Percentiles rank a stretch among this genome's conserved stretches.
These are phyloP conservation scores for Nerophis lumbriciformis DNA, from an alignment of 2,113 vertebrate species.

Conservation along the genomic window DNA sequence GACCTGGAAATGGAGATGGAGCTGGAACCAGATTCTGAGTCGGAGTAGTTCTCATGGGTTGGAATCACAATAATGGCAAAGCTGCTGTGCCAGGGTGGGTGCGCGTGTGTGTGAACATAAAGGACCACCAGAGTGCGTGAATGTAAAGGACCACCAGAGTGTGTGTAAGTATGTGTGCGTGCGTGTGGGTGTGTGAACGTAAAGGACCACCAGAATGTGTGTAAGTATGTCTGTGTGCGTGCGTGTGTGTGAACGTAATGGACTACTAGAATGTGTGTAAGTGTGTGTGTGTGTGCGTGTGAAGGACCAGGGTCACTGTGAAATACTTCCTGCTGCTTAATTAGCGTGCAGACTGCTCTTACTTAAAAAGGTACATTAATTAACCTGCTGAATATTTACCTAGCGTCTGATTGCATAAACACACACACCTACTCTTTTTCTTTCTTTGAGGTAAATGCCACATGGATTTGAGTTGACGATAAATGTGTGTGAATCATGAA, in stretches of 20 bases:
- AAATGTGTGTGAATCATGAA: too few species aligned
- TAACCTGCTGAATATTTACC: slow-evolving; percentile 50
- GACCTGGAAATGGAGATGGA: slow-evolving; percentile 59
- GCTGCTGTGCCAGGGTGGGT: slow-evolving; percentile 17
- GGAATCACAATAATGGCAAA: neutral
- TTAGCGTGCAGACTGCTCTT: neutral
- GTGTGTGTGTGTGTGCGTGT: neutral
- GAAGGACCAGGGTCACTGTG: slow-evolving; percentile 13
- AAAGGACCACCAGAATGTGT: slow-evolving; percentile 14
- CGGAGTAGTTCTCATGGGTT: neutral
- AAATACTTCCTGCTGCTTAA: slow-evolving; percentile 12
- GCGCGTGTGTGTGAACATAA: slow-evolving; percentile 9
- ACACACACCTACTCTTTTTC: too few species aligned
- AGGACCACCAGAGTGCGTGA: too few species aligned
- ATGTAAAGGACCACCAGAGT: too few species aligned
- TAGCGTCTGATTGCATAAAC: too few species aligned
- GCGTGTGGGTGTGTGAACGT: too few species aligned
- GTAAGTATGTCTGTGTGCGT: slow-evolving; percentile 4
- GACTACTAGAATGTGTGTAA: too few species aligned
- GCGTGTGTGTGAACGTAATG: neutral
- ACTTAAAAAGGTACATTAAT: slow-evolving; percentile 30
- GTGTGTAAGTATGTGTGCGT: too few species aligned
- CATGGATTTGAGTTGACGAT: too few species aligned
- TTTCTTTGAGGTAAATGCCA: too few species aligned
- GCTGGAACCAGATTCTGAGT: slow-evolving; percentile 18